These are phyloP conservation scores for Phengaris alcon DNA, from an alignment of 2,888 invertebrate species.

Conservation along the genomic window DNA sequence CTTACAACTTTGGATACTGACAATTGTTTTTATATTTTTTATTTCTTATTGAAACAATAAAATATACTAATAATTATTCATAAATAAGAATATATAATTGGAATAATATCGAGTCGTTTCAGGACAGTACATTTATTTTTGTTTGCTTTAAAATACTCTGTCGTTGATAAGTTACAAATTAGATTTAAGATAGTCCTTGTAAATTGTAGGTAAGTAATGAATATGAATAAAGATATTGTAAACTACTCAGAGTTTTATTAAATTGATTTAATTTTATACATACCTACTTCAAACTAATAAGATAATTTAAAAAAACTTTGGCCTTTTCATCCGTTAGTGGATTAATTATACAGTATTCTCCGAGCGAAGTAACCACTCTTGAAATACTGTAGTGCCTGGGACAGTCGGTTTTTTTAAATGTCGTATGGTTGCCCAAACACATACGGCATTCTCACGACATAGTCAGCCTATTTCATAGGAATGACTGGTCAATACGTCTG, in stretches of 20 bases:
- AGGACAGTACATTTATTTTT: constrained; percentile 62
- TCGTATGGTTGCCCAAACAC: too few species aligned
- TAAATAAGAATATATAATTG: neutral
- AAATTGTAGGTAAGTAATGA: constrained; percentile 53
- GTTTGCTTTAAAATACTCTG: constrained; percentile 61
- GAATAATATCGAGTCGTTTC: neutral
- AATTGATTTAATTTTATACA: neutral
- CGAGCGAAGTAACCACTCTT: too few species aligned
- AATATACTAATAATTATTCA: neutral
- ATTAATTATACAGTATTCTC: too few species aligned
- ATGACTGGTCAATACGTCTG: too few species aligned
- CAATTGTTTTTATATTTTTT: neutral
- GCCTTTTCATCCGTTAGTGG: too few species aligned
- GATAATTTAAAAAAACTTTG: too few species aligned
- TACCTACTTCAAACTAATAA: too few species aligned
- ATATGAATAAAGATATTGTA: constrained; percentile 40
- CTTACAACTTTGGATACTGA: neutral
- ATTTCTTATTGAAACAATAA: constrained; percentile 5
- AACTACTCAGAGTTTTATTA: constrained; percentile 24
- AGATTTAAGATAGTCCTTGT: constrained; percentile 77
- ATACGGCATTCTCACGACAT: too few species aligned
- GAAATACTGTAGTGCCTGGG: too few species aligned
- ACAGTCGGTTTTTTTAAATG: too few species aligned
- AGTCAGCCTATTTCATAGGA: too few species aligned
- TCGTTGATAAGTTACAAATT: constrained; percentile 72